A percentile compares a stretch with the other conserved stretches of the same genome.
These are phyloP conservation scores for Helogale parvula DNA, from an alignment of 2,113 vertebrate species.

Conservation along the genomic window DNA sequence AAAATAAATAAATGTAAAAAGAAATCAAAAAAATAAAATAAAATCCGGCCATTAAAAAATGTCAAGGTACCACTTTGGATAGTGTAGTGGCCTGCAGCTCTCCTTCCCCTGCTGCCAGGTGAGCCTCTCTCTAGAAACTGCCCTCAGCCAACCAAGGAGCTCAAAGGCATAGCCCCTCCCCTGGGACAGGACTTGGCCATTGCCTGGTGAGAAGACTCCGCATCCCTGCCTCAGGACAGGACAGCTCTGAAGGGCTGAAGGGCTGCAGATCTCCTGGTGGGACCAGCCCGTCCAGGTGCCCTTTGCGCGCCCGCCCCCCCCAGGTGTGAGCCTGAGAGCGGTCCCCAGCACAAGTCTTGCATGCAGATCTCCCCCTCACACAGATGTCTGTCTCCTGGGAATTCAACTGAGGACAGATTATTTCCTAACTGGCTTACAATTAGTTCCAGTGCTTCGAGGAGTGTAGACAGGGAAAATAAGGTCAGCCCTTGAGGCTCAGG, in stretches of 20 bases:
- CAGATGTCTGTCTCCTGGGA: not conserved
- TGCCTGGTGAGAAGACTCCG: not conserved
- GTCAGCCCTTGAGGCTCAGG: not conserved
- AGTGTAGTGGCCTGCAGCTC: not conserved
- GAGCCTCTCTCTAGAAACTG: not conserved
- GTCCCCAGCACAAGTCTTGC: not conserved
- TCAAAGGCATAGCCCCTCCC: not conserved
- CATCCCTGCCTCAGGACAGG: not conserved
- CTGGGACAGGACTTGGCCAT: not conserved
- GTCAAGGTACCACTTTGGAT: not conserved
- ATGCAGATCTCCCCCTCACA: not conserved
- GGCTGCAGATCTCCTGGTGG: not conserved
- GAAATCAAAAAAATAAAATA: no score
- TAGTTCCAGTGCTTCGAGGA: not conserved
- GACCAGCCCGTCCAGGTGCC: not conserved
- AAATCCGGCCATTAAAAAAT: not conserved
- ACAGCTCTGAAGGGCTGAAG: not conserved
- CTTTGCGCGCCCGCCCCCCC: accelerated
- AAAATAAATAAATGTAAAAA: no score
- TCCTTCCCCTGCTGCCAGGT: not conserved
- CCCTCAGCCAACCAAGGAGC: not conserved
- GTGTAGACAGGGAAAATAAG: not conserved
- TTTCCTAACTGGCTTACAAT: not conserved
- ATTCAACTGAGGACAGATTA: not conserved
- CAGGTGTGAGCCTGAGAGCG: not conserved